phyloP scores from a whole-genome alignment of 2,888 invertebrate genomes.

The Epinotia demarniana region DNA sequence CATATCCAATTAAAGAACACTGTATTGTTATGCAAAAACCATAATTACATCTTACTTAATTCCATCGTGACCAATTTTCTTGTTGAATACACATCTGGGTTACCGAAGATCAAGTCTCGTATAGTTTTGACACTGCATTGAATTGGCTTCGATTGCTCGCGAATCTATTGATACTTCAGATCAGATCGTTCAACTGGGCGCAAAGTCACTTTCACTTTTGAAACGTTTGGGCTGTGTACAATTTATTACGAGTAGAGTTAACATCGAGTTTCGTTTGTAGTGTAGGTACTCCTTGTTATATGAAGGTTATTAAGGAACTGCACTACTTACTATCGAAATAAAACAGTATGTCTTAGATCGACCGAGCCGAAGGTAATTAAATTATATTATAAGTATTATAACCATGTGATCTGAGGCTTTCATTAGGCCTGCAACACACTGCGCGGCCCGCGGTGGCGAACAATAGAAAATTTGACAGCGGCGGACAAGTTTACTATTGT shows the following conservation, averaged over 20 bases:
- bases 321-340: background rate
- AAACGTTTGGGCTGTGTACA: constrained; percentile 42
- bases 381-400: no score
- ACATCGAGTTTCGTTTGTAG: background rate
- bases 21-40: constrained; percentile 23
- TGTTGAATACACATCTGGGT: constrained; percentile 61
- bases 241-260: constrained; percentile 37
- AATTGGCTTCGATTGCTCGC: constrained; percentile 22
- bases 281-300: background rate
- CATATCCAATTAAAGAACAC: constrained; percentile 20
- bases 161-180: constrained; percentile 54
- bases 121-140: constrained; percentile 33
- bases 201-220: constrained; percentile 73
- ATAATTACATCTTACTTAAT: constrained; percentile 30
- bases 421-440: no score
- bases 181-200: constrained; percentile 66
- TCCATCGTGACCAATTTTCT: constrained; percentile 47
- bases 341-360: background rate
- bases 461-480: no score
- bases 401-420: no score
- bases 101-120: constrained; percentile 54
- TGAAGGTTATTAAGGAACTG: no score
- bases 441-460: no score
- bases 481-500: no score
- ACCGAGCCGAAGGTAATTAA: no score